A percentile compares a stretch with the other conserved stretches of the same genome.
Evolutionary conservation across 1,140 invertebrate genomes (phyloP).

Genomic region (Papilio helenus): DNA sequence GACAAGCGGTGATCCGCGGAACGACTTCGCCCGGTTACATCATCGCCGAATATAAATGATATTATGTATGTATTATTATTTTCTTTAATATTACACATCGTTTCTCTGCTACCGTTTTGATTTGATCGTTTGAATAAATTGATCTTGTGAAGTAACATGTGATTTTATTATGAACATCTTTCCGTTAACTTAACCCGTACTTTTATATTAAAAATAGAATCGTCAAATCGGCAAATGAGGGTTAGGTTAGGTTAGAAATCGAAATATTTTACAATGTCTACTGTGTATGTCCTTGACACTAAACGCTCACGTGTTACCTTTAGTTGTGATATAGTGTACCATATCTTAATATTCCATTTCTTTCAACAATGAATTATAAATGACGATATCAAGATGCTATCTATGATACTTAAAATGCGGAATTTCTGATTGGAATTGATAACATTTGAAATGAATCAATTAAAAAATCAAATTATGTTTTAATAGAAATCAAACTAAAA

Average conservation of each 20-base stretch:
- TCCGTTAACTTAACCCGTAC: neutral
- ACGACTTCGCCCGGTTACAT: slow-evolving; percentile 51
- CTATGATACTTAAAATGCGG: neutral
- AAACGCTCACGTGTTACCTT: neutral
- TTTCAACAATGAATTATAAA: neutral
- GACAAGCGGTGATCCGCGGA: slow-evolving; percentile 45
- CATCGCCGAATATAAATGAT: slow-evolving; percentile 60
- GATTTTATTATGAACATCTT: neutral
- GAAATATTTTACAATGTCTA: neutral
- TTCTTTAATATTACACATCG: neutral
- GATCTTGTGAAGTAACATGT: neutral
- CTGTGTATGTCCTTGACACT: neutral
- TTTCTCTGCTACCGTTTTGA: slow-evolving; percentile 6
- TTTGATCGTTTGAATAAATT: neutral
- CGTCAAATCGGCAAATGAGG: too few relatives aligned
- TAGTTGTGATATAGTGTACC: neutral
- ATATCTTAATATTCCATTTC: neutral
- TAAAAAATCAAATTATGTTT: neutral
- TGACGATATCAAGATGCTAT: neutral
- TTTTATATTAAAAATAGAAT: too few relatives aligned
- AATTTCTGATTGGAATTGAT: neutral
- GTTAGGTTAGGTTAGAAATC: too few relatives aligned
- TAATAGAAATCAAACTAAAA: neutral
- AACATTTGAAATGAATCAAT: neutral
- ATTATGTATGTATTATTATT: slow-evolving; percentile 14